Evolutionary conservation across 2,888 invertebrate species (phyloP), one percentile per base, ranked within the genome.

Genomic region (Acanthosoma haemorrhoidale): DNA sequence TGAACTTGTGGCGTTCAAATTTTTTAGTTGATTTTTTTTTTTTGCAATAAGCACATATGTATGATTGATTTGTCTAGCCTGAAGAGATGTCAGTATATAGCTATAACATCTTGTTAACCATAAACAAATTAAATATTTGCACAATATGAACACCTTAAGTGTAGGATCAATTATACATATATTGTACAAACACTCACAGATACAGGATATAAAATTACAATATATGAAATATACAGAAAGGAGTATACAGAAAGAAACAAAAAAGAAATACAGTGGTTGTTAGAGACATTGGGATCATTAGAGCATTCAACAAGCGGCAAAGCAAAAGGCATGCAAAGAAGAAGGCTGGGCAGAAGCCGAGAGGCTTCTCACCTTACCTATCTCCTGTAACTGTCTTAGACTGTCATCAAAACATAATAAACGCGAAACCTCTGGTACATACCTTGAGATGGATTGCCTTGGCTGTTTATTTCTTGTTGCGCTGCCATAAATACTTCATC

Each of bases 401-500:
- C 5, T 41, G 16, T 13, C 41, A 8, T 15, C 41, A 8, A 41
- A 41, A 5, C 16, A 41, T 15, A 41, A 41, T 5, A 41, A 15
- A 41, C 5, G 16, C 5, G 16, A 15, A 41, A 8, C 5, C n/a
- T 15, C 13, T 41, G 13, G 13, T 41, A 21, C 21, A 32, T 72
- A 72, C 72, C 70, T 60, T 70, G 72, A 68, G 70, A 8, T 32
- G 51, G n/a, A 15, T 41, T 41, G 18, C 70, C 70, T 57, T 70
- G 70, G 51, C 60, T 67, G 61, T 73, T 73, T 25, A 71, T 61
- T 66, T 73, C 71, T 41, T 73, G 69, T 68, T 71, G 71, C 18
- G 69, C 64, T 69, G 69, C 69, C 64, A 71, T 71, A 68, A 68
- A 71, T 59, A 73, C 70, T 70, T 73, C 71, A 67, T 71, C 70